Percentiles rank a stretch among this genome's conserved stretches.
phyloP scores from a whole-genome alignment of 2,797 vertebrate genomes.

The Amazona ochrocephala region DNA sequence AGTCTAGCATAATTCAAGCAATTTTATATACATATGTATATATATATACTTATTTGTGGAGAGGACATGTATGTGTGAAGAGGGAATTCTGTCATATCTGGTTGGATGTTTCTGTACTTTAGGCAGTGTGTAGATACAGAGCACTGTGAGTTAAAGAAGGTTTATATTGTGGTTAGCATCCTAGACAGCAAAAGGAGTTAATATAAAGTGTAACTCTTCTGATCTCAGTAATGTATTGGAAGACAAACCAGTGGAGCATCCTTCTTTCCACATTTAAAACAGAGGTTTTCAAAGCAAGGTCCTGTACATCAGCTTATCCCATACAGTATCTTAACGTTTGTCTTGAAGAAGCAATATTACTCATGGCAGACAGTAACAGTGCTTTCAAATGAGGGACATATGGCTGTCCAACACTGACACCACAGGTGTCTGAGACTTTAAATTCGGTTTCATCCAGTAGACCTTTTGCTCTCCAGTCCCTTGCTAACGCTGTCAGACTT shows the following conservation, averaged over 20 bases:
- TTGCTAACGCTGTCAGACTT: not conserved
- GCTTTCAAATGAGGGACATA: conserved; percentile 39
- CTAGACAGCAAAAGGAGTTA: not conserved
- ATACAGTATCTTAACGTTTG: not conserved
- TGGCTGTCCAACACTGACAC: conserved; percentile 43
- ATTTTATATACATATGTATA: not conserved
- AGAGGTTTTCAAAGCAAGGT: not conserved
- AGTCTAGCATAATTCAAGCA: conserved; percentile 20
- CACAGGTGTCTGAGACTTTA: not conserved
- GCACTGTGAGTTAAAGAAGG: not conserved
- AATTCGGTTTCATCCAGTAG: not conserved
- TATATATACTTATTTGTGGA: not conserved
- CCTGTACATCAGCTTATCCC: not conserved
- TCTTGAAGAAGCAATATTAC: conserved; percentile 19
- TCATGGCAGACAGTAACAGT: not conserved
- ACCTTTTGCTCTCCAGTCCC: conserved; percentile 31
- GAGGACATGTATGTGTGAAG: not conserved
- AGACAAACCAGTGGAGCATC: not conserved
- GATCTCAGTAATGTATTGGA: not conserved
- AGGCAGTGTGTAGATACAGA: not conserved
- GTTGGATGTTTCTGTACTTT: not conserved
- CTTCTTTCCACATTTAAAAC: not conserved
- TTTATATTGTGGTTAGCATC: not conserved
- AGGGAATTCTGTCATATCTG: not conserved
- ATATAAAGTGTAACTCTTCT: not conserved